Evolutionary conservation across 2,888 invertebrate genomes (phyloP), one percentile per base, ranked within the genome.

Genomic region (Tryphoninae sp.): DNA sequence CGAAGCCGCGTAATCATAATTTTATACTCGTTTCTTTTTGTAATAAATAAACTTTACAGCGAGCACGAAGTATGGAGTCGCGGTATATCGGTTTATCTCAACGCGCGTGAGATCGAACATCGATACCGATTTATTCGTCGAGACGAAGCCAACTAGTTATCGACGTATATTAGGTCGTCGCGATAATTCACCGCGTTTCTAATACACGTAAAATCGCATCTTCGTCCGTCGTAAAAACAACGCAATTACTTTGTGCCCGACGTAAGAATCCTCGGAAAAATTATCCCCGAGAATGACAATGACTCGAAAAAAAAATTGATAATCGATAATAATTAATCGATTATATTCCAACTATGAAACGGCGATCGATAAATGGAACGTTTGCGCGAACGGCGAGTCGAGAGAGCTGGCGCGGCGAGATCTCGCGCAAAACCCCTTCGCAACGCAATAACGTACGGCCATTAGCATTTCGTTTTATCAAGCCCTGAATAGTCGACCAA

Each of bases 401-500:
- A 55, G 51, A 13, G 19, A 71, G 8, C 45, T 59, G 68, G 76
- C 64, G 68, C 62, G 72, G 68, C 68, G 72, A 76, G 78, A 74
- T 74, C 68, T 79, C 51, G 26, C 51, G 45, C 22, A 62, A 74
- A 82, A 80, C 68, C 64, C 77, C 68, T 73, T 69, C 59, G 69
- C 51, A 65, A 68, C 68, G 82, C 79, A 79, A 80, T 73, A 80
- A 77, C 71, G 77, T 78, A 78, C 83, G 74, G 81, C 81, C 83
- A 83, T 83, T 83, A 81, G 77, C 82, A 82, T 83, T 80, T 71
- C 74, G 79, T 82, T 80, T 33, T 80, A 82, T 82, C 82, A 82
- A 76, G 82, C 58, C 51, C 72, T 49, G 64, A 49, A 26, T 53
- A 40, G 59, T 65, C 84, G 75, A 72, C 87, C 88, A 89, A 88